Evolutionary conservation across 2,888 invertebrate species (phyloP), one percentile per base, ranked within the genome.

Genomic region (Pseudeuparius sepicola): DNA sequence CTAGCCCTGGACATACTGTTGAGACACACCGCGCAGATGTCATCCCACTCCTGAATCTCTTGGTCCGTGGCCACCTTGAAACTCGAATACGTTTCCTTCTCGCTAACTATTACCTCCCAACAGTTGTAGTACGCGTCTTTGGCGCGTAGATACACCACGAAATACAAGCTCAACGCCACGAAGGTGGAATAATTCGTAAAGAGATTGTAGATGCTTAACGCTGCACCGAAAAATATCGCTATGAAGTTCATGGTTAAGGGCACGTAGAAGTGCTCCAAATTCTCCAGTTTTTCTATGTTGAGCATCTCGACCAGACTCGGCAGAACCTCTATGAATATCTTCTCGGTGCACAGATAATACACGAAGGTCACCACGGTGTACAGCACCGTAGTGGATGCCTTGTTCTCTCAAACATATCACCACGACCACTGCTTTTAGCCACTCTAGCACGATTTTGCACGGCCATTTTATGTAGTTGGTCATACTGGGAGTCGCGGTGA

Each of bases 21-120:
- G 23, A 85, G 64, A 50, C 85, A 85, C 2, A 85, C 79, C 0
- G 83, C 79, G 56, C 85, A 85, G 4, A 84, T 77, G 48, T 85
- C 84, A 46, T 83, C 79, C 46, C 77, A 69, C 9, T 68, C 68
- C 9, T 68, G 62, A 20, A 85, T 65, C 46, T 84, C 83, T n/a
- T 70, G 70, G 1, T 57, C 43, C 2, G 75, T 75, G 14, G 83
- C 85, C 7, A 68, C 66, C 28, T 50, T 46, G 44, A 60, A 63
- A 39, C 54, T 56, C 1, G 50, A 48, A 27, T 53, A 59, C 4
- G 54, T 55, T 35, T 51, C 43, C 34, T 45, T 52, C 41, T 61
- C 60, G 9, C 53, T 36, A 14, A 49, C 31, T 29, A 60, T 42
- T 14, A 52, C 40, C 34, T 51, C 48, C 46, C 57, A 51, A 27